phyloP scores from a whole-genome alignment of 2,797 vertebrate species.

The Propithecus perrieri region DNA sequence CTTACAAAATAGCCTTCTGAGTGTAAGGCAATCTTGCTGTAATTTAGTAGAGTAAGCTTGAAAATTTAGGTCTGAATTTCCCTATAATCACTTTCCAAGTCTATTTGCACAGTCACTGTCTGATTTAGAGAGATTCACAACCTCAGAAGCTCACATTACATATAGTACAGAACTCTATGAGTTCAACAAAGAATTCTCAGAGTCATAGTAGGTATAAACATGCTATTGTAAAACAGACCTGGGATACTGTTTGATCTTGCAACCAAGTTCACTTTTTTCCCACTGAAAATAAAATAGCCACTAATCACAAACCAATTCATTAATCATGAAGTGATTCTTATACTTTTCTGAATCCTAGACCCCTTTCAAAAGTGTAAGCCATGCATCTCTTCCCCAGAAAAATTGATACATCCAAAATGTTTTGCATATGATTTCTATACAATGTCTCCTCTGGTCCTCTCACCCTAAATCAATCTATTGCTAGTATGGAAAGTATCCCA shows the following conservation, averaged over 20 bases:
- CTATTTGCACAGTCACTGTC: not conserved
- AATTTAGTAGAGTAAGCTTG: constrained; percentile 27
- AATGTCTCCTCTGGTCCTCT: not conserved
- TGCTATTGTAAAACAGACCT: not conserved
- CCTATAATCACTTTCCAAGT: not conserved
- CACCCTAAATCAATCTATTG: not conserved
- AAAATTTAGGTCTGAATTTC: constrained; percentile 40
- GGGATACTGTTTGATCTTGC: not conserved
- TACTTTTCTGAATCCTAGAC: not conserved
- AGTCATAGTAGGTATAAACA: not conserved
- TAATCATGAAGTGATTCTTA: not conserved
- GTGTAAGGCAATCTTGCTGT: not conserved
- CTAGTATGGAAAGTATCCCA: not conserved
- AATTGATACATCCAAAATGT: not conserved
- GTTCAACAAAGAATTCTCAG: constrained; percentile 2
- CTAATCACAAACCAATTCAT: constrained; percentile 8
- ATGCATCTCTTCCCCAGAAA: not conserved
- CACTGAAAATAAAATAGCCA: constrained; percentile 34
- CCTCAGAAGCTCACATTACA: not conserved
- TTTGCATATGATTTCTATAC: not conserved
- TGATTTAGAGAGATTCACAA: constrained; percentile 18
- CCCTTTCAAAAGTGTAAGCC: not conserved
- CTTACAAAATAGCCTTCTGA: not conserved
- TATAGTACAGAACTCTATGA: not conserved
- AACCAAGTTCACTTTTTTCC: constrained; percentile 22